Base-by-base conservation (phyloP, 2,888 invertebrate species). In the Caenorhabditis imperialis region DNA sequence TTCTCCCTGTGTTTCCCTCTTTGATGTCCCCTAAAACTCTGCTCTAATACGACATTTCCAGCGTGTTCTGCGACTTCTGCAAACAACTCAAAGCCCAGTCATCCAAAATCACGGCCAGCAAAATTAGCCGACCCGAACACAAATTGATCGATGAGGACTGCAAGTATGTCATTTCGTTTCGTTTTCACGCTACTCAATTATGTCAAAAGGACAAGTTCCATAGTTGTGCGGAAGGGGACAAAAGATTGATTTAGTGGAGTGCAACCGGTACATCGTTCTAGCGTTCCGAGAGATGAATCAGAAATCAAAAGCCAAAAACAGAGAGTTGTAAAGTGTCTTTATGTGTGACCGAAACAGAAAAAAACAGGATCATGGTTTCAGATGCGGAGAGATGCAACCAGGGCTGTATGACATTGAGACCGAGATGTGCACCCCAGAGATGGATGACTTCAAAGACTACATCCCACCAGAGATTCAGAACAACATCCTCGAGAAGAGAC, bases 391-490 rank as follows among this genome's bases (percentile, higher is more conserved):
- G 44, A 87, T 87, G 87, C 85, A 85, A 62, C 87, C 87, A n/a
- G 86, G 86, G 37, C 79, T 86, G n/a, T 87, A 87, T 70, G 87
- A 87, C 73, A 87, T 87, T 54, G 87, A 87, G 72, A 87, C 87
- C n/a, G 87, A 87, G 60, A 87, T 87, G 86, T 87, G 87, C 75
- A 87, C 87, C 10, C 87, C 87, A 8, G 87, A 87, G 57, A 78
- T 87, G 45, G 87, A 87, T 53, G 87, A 87, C 58, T 85, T 85
- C 33, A 85, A 85, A 57, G 84, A 86, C 38, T 87, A 84, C 77
- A 87, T 87, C 67, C 87, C 87, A 20, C 83, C 84, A n/a, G 87
- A 87, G 65, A 81, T 87, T 51, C 87, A 87, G 72, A 81, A 78
- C 69, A 86, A 86, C 54, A 85, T 87, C 71, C 71, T 87, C 42